Base-by-base conservation (phyloP, 2,888 invertebrate genomes). In the Chrysolina haemoptera region DNA sequence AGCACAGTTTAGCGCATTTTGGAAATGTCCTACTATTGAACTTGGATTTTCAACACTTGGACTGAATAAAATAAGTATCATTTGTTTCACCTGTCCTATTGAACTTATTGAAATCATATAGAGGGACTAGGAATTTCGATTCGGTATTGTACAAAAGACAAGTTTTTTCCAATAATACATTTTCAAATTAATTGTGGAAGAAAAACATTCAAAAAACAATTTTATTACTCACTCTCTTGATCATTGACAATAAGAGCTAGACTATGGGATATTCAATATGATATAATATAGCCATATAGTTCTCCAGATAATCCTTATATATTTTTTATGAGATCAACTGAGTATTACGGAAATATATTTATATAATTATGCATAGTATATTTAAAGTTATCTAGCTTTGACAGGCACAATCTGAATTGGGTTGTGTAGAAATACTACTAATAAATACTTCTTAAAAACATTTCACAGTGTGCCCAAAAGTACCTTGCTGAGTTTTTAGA, bases 321-420 rank as follows among this genome's bases (percentile, higher is more conserved):
- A 48, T 16, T 48, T 14, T 9, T 16, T 8, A 11, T 48, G 48
- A 16, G 1, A 16, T 48, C 16, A 3, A 8, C 10, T 48, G 2
- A 48, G 16, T 16, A 16, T 10, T 48, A 16, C 16, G 1, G 0
- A 48, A 48, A 16, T 16, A 9, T 16, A 48, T 20, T 6, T 55
- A 55, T 27, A 5, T n/a, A n/a, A n/a, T n/a, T n/a, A n/a, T n/a
- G n/a, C n/a, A 5, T 50, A 35, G 50, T 18, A 10, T 48, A 69
- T 48, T 48, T 69, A 6, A 62, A 46, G 22, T 20, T 55, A 20
- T 55, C 55, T 55, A 65, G 48, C 46, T 65, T 12, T 74, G 62
- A 70, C 74, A 78, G 78, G 77, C 78, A 78, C 77, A 76, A 73
- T 76, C 78, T 76, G 77, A 73, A 74, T 59, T 40, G 70, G 70